These are phyloP conservation scores for Ophion costatus DNA, from an alignment of 2,888 invertebrate genomes.

Conservation along the genomic window DNA sequence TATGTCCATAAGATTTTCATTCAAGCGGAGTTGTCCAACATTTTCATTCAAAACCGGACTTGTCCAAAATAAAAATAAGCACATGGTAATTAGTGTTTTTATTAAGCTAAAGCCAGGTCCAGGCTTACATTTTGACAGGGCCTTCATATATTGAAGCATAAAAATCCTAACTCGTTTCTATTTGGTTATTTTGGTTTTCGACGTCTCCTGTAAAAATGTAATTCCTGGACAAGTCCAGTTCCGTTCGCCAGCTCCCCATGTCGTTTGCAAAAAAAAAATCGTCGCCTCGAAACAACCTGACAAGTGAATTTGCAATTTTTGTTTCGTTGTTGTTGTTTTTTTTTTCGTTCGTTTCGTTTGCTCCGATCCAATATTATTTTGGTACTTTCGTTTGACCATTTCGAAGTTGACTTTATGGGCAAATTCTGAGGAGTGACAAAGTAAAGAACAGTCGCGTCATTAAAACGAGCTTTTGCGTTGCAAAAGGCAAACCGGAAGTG, in stretches of 20 bases:
- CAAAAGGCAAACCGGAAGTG: conserved; percentile 39
- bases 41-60: no score
- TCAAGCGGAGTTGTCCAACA: no score
- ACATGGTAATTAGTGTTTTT: no score
- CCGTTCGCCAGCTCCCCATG: background rate
- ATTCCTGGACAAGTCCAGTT: no score
- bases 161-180: no score
- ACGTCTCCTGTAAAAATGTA: no score
- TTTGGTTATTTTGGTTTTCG: no score
- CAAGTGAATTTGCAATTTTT: conserved; percentile 16
- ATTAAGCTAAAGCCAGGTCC: no score
- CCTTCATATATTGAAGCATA: no score
- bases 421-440: background rate
- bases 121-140: no score
- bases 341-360: conserved; percentile 6
- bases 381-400: background rate
- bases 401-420: background rate
- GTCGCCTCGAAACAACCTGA: background rate
- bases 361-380: background rate
- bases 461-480: background rate
- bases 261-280: conserved; percentile 10
- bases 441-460: background rate
- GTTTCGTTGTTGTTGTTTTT: conserved; percentile 31
- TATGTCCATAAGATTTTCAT: no score
- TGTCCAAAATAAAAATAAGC: no score